phyloP scores from a whole-genome alignment of 2,888 invertebrate genomes.

The Erebia aethiops region DNA sequence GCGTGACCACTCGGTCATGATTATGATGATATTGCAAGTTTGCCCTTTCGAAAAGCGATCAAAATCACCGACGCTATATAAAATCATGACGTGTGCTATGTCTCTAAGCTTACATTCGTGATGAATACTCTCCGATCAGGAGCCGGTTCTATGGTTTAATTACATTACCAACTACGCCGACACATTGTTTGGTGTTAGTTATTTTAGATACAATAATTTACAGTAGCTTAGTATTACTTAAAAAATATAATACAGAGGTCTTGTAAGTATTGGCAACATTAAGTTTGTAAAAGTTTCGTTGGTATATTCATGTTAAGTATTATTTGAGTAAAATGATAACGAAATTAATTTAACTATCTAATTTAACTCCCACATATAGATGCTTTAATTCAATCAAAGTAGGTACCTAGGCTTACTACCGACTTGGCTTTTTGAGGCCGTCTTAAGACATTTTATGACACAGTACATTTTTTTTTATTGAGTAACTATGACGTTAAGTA shows the following conservation, averaged over 20 bases:
- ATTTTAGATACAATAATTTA: conserved; percentile 3
- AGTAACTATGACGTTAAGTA: background rate
- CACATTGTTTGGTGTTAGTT: conserved; percentile 50
- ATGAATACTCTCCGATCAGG: conserved; percentile 57
- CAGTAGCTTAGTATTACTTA: background rate
- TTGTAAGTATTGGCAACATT: no score
- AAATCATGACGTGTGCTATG: background rate
- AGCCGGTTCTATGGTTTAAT: conserved; percentile 68
- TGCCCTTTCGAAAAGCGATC: background rate
- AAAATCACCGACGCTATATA: background rate
- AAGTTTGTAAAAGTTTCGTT: no score
- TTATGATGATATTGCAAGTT: background rate
- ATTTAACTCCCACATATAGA: no score
- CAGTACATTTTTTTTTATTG: background rate
- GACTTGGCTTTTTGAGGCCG: background rate
- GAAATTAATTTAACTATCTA: no score
- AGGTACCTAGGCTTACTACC: no score
- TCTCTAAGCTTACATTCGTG: conserved; percentile 63
- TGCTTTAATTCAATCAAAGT: no score
- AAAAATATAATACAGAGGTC: no score
- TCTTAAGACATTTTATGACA: background rate
- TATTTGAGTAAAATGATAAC: no score
- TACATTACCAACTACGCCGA: conserved; percentile 55
- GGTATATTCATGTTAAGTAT: no score
- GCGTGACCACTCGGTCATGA: no score